Base-by-base conservation (phyloP, 37 sponge, comb jelly and placozoan species). In the Halisarca cf. caerulea region DNA sequence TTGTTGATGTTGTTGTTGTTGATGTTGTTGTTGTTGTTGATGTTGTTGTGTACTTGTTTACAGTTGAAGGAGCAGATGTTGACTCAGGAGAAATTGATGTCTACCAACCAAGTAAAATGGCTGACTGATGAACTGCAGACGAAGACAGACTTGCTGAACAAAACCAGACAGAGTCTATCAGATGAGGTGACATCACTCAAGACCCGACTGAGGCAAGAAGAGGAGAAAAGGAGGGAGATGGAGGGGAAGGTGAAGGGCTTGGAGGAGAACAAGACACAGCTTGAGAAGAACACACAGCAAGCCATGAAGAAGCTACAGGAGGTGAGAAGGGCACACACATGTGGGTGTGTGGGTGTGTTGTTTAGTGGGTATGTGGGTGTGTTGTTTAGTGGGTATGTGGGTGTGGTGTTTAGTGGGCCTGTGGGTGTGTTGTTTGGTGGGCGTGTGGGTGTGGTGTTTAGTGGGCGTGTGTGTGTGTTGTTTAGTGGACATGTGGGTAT, bases 71-170 rank as follows among this genome's bases (percentile, higher is more conserved):
- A 90, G 54, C 91, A 90, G 80, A 84, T 90, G 24, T 61, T 88
- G 34, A 55, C 83, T 23, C 92, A 90, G 43, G 94, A 93, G 86
- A 93, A 90, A 66, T 32, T 62, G 38, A 44, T 93, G 58, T 20
- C 85, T 0, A 40, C 55, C 53, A 60, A 59, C 36, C 94, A 90
- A 40, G 85, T 85, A 47, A 81, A 88, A 58, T 88, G 88, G 94
- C 80, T 93, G 37, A 61, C 51, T 8, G 34, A 66, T 35, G 93
- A 93, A 25, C 79, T 89, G 55, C 42, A 87, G 38, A 64, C 36
- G 34, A 84, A 84, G 70, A 45, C 87, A 0, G 73, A 83, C 4
- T 62, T 84, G 54, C 40, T 93, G 59, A 71, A 71, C 41, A 37
- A 32, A 9, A 37, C 21, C 20, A 14, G 64, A 62, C 64, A 62